Conservation (phyloP, 2,113 vertebrate genomes). For the Arvicanthis niloticus region DNA sequence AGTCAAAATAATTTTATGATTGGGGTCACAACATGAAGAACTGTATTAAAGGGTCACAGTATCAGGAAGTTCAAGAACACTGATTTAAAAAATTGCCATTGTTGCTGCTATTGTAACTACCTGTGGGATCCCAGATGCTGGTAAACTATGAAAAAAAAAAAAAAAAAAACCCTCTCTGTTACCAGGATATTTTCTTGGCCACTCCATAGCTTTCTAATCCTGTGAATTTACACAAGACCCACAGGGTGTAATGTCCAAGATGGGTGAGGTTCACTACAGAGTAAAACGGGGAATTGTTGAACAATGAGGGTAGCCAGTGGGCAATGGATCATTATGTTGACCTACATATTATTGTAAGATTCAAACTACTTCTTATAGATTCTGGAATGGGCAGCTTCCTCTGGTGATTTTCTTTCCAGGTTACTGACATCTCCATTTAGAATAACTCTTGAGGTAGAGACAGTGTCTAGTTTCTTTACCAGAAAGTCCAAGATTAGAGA, state of each 20-base stretch:
- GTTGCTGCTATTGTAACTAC: no score
- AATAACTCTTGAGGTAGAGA: background rate
- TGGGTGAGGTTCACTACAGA: background rate
- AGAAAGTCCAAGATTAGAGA: background rate
- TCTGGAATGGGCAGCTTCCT: background rate
- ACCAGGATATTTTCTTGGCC: background rate
- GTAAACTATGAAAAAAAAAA: background rate
- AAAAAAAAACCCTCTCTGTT: background rate
- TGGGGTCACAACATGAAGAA: background rate
- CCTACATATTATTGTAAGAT: no score
- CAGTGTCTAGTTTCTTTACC: background rate
- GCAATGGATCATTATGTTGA: background rate
- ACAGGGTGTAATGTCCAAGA: background rate
- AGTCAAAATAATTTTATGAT: background rate
- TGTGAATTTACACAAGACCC: background rate
- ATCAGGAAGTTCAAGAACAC: background rate
- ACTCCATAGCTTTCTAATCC: background rate
- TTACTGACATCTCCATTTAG: background rate
- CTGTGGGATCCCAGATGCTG: background rate
- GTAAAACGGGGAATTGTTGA: background rate
- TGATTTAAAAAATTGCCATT: background rate
- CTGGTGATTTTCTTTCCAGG: background rate
- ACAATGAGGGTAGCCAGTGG: background rate
- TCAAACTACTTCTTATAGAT: background rate
- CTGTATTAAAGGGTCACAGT: background rate